phyloP scores from a whole-genome alignment of 2,113 vertebrate species.

The Galeopterus variegatus region DNA sequence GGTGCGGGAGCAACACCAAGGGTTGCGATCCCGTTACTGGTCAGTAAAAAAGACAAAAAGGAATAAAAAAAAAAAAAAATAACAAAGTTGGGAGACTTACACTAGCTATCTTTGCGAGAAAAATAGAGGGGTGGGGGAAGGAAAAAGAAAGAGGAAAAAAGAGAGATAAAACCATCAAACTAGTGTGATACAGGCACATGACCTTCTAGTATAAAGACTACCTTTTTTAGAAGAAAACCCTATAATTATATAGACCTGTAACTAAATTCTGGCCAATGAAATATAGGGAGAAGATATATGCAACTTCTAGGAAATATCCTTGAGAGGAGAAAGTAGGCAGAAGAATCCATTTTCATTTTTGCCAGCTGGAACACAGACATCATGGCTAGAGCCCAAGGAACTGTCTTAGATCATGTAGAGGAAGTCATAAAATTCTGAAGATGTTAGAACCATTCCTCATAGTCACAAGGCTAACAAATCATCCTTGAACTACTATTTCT shows the following conservation, averaged over 20 bases:
- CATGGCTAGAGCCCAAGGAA: background rate
- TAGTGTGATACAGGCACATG: background rate
- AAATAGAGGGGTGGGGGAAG: background rate
- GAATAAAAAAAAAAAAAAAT: no score
- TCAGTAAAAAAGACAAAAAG: no score
- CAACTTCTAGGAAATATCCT: background rate
- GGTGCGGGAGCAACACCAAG: no score
- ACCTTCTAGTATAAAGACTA: background rate
- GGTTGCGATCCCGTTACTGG: no score
- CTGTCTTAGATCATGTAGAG: background rate
- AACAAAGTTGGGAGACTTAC: background rate
- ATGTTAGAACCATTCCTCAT: background rate
- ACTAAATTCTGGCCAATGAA: background rate
- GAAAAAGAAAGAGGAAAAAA: background rate
- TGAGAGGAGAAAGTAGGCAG: background rate
- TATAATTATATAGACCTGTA: background rate
- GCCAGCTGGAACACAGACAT: background rate
- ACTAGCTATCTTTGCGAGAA: conserved; percentile 51
- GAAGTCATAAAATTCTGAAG: background rate
- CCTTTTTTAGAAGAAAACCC: background rate
- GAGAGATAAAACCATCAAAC: background rate
- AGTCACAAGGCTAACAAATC: background rate
- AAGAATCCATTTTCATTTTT: conserved; percentile 45
- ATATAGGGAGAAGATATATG: background rate
- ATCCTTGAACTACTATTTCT: background rate